Percentiles rank a stretch among this genome's conserved stretches.
phyloP scores from a whole-genome alignment of 2,888 invertebrate species.

The Linnaemya tessellans region DNA sequence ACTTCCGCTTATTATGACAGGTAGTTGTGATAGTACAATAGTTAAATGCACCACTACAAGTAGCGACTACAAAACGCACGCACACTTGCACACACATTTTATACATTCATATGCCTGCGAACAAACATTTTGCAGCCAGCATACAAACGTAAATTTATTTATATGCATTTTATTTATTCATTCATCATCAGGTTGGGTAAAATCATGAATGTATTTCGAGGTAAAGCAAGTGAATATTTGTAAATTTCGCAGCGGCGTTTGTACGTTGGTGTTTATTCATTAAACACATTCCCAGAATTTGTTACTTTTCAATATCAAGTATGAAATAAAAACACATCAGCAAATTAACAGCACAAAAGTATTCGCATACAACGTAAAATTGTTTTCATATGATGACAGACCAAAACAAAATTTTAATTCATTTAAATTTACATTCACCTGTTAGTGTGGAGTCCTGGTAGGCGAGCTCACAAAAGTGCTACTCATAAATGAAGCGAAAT shows the following conservation, averaged over 20 bases:
- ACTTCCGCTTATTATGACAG: constrained; percentile 73
- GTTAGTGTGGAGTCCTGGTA: neutral
- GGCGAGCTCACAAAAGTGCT: constrained; percentile 24
- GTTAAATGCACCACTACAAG: constrained; percentile 41
- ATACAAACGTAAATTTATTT: constrained; percentile 16
- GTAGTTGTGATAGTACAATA: constrained; percentile 54
- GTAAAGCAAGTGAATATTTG: neutral
- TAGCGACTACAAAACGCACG: neutral
- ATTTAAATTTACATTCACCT: neutral
- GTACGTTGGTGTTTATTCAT: constrained; percentile 2
- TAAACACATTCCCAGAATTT: constrained; percentile 36
- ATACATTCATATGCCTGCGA: neutral
- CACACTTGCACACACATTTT: neutral
- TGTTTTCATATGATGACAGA: neutral
- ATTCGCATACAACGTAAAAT: constrained; percentile 16
- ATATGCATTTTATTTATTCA: constrained; percentile 38
- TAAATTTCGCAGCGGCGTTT: neutral
- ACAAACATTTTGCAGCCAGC: neutral
- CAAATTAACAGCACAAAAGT: constrained; percentile 36
- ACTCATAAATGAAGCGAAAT: constrained; percentile 28
- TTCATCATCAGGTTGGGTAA: constrained; percentile 40
- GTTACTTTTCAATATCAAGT: constrained; percentile 40
- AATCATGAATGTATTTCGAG: constrained; percentile 25
- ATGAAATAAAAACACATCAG: constrained; percentile 43
- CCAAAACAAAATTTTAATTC: constrained; percentile 16